Percentiles rank a stretch among this genome's conserved stretches.
Evolutionary conservation across 2,113 vertebrate genomes (phyloP).

Genomic region (Eolophus roseicapilla): DNA sequence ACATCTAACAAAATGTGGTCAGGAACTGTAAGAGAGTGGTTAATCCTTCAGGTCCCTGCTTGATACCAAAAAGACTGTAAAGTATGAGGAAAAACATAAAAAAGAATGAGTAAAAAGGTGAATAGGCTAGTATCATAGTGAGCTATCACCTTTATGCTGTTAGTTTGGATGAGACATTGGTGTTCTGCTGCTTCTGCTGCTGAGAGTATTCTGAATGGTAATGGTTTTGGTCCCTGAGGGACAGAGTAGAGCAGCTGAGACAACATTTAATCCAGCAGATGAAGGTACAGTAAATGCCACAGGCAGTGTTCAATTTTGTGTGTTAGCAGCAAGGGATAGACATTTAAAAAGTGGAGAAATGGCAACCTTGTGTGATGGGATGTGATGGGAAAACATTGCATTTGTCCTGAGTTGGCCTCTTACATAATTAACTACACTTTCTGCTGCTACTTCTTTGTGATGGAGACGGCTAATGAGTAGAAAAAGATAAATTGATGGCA

Average conservation of each 20-base stretch:
- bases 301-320: constrained; percentile 45
- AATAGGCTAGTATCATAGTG: not conserved
- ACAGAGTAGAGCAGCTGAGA: constrained; percentile 60
- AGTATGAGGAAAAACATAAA: constrained; percentile 21
- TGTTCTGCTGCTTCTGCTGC: constrained; percentile 42
- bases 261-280: constrained; percentile 67
- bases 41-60: not conserved
- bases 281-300: constrained; percentile 61
- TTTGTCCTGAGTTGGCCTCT: constrained; percentile 44
- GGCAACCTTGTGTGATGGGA: constrained; percentile 60
- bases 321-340: constrained; percentile 60
- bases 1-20: constrained; percentile 11
- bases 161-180: constrained; percentile 19
- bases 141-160: constrained; percentile 31
- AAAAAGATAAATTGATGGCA: not conserved
- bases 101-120: constrained; percentile 15
- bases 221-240: constrained; percentile 38
- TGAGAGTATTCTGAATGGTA: constrained; percentile 44
- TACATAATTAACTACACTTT: constrained; percentile 9
- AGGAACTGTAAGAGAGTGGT: not conserved
- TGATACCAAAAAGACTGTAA: not conserved
- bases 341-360: constrained; percentile 58
- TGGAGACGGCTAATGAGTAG: not conserved
- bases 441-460: constrained; percentile 4
- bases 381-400: constrained; percentile 37